phyloP scores from a whole-genome alignment of 2,888 invertebrate genomes.

The Cerceris ruficornis region DNA sequence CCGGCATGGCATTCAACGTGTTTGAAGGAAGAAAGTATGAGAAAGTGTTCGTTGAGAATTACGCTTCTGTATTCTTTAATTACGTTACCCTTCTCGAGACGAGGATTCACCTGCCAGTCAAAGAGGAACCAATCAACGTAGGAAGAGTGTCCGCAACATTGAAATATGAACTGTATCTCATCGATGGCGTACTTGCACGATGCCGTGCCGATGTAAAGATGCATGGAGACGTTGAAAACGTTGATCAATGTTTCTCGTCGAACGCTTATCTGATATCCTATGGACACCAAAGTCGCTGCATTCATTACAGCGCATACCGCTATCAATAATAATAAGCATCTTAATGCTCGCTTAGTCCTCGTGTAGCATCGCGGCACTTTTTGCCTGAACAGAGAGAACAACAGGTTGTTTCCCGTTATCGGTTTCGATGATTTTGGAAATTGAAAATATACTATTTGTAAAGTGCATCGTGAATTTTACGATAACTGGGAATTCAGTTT shows the following conservation, averaged over 20 bases:
- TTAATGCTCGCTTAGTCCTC: constrained; percentile 58
- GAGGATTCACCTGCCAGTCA: constrained; percentile 75
- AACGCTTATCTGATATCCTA: constrained; percentile 70
- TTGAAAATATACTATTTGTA: no score
- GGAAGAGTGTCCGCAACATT: constrained; percentile 74
- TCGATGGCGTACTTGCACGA: constrained; percentile 73
- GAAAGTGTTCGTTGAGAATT: no score
- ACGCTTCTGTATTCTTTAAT: no score
- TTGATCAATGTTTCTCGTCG: constrained; percentile 62
- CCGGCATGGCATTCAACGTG: no score
- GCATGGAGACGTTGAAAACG: constrained; percentile 75
- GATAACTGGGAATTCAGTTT: no score
- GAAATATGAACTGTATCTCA: constrained; percentile 73
- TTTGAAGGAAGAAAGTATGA: no score
- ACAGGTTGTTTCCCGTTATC: background rate
- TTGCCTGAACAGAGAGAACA: constrained; percentile 52
- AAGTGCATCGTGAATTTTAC: no score
- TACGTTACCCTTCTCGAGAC: constrained; percentile 42
- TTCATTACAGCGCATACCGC: constrained; percentile 69
- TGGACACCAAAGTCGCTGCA: constrained; percentile 68
- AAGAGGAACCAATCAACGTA: constrained; percentile 75
- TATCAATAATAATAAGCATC: constrained; percentile 64
- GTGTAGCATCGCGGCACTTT: constrained; percentile 58
- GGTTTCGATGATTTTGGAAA: background rate
- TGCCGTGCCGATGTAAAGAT: constrained; percentile 66